A percentile compares a stretch with the other conserved stretches of the same genome.
Evolutionary conservation across 2,797 vertebrate species (phyloP).

Genomic region (Lagodon rhomboides): DNA sequence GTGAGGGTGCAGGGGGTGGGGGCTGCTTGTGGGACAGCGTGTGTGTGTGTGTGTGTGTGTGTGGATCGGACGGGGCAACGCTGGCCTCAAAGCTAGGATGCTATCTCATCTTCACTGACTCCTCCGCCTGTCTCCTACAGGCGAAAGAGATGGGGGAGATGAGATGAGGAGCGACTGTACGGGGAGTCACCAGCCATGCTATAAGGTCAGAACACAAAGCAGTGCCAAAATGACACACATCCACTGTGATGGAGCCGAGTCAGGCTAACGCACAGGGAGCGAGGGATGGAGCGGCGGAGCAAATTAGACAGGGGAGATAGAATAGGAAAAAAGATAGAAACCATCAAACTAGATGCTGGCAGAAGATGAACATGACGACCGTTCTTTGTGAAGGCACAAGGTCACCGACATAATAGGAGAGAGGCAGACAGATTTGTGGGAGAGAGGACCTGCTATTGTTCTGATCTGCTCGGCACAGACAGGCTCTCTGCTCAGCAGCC

Average conservation of each 20-base stretch:
- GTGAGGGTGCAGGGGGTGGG: conserved; percentile 56
- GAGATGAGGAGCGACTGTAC: conserved; percentile 75
- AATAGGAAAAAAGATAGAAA: conserved; percentile 58
- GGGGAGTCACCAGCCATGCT: conserved; percentile 75
- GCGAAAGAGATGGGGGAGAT: conserved; percentile 62
- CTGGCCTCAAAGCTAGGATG: conserved; percentile 66
- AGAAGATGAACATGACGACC: conserved; percentile 48
- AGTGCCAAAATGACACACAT: conserved; percentile 73
- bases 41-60: conserved; percentile 24
- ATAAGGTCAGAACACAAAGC: conserved; percentile 75
- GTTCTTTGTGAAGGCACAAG: conserved; percentile 54
- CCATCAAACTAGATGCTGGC: conserved; percentile 59
- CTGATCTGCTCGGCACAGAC: conserved; percentile 37
- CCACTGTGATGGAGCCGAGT: conserved; percentile 58
- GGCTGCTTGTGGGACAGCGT: conserved; percentile 52
- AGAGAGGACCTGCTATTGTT: conserved; percentile 58
- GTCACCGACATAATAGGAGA: conserved; percentile 59
- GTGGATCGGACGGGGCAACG: conserved; percentile 21
- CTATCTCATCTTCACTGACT: conserved; percentile 68
- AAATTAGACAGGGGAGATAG: conserved; percentile 41
- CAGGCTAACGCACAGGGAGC: conserved; percentile 34
- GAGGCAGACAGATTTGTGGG: conserved; percentile 49
- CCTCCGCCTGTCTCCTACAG: conserved; percentile 63
- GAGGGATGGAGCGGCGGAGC: conserved; percentile 34
- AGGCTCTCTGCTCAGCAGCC: conserved; percentile 44